These are phyloP conservation scores for Acanthornis magna DNA, from an alignment of 2,797 vertebrate genomes.

Conservation along the genomic window DNA sequence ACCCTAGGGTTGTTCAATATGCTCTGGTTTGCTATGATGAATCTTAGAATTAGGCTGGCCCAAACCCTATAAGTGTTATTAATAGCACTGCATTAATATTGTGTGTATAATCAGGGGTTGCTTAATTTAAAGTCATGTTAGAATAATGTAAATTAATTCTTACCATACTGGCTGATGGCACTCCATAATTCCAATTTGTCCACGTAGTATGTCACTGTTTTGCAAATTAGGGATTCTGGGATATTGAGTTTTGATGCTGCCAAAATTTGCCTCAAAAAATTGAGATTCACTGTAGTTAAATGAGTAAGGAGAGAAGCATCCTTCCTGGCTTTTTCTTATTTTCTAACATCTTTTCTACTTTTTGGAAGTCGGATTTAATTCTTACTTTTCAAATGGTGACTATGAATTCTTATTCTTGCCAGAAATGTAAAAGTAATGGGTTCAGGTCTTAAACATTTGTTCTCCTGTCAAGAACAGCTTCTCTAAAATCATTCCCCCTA, in stretches of 20 bases:
- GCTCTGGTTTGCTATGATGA: background rate
- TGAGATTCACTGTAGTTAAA: background rate
- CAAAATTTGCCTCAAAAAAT: background rate
- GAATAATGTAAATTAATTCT: background rate
- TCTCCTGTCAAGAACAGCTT: slow-evolving; percentile 14
- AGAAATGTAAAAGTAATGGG: slow-evolving; percentile 10
- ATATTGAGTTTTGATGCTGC: background rate
- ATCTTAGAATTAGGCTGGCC: background rate
- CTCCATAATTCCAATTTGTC: background rate
- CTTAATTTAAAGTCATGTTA: background rate
- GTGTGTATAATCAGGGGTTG: background rate
- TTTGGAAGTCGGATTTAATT: background rate
- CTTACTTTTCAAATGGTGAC: background rate
- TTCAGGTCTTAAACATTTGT: slow-evolving; percentile 36
- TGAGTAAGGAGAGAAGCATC: background rate
- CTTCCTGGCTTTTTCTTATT: background rate
- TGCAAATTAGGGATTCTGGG: background rate
- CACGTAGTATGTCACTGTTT: background rate
- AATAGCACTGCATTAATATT: background rate
- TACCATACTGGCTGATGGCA: background rate
- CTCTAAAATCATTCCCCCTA: slow-evolving; percentile 14
- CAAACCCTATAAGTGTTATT: background rate
- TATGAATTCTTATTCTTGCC: background rate
- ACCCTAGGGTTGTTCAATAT: background rate
- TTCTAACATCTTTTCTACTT: background rate